phyloP scores from a whole-genome alignment of 2,113 vertebrate species.

The Semnornis frantzii region DNA sequence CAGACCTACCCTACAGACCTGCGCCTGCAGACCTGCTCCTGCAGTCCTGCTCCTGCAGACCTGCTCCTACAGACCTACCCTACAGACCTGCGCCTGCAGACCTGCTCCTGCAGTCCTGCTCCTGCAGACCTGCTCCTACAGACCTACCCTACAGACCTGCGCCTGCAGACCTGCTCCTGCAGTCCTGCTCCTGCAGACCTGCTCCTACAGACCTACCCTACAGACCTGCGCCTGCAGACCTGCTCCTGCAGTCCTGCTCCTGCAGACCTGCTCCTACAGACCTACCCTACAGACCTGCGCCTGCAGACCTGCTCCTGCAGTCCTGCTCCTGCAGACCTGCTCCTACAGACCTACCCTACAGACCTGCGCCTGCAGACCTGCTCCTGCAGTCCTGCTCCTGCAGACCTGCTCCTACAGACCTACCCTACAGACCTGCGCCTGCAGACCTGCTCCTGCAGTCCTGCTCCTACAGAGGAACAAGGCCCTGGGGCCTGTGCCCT shows the following conservation, averaged over 20 bases:
- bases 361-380: too few relatives aligned
- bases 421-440: too few relatives aligned
- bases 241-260: neutral
- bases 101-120: too few relatives aligned
- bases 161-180: neutral
- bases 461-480: conserved; percentile 1
- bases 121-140: neutral
- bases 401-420: neutral
- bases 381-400: neutral
- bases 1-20: too few relatives aligned
- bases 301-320: neutral
- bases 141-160: too few relatives aligned
- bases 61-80: neutral
- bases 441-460: too few relatives aligned
- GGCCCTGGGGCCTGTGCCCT: neutral
- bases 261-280: neutral
- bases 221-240: too few relatives aligned
- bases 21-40: neutral
- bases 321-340: neutral
- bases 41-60: neutral
- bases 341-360: neutral
- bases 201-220: neutral
- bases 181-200: neutral
- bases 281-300: too few relatives aligned
- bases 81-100: too few relatives aligned